phyloP scores from a whole-genome alignment of 2,797 vertebrate genomes.

The Squalus acanthias region DNA sequence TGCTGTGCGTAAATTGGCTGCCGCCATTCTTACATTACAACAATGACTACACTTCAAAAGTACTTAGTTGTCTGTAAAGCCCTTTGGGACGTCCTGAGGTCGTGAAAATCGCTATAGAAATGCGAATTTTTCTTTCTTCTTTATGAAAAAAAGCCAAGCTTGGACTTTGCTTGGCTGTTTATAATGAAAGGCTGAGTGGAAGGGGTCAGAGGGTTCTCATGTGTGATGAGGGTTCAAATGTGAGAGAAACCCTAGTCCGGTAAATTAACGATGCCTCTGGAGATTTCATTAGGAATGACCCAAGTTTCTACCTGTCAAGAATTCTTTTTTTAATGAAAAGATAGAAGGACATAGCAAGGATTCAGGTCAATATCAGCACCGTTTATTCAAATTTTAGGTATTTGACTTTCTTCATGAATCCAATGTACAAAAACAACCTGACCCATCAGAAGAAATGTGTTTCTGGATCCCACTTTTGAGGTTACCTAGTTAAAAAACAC shows the following conservation, averaged over 20 bases:
- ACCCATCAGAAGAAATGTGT: not conserved
- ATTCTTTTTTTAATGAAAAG: not conserved
- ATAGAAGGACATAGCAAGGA: not conserved
- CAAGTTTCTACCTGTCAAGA: not conserved
- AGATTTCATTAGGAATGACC: not conserved
- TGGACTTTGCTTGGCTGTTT: not conserved
- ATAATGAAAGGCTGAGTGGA: not conserved
- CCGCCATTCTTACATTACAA: not conserved
- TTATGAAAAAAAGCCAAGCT: not conserved
- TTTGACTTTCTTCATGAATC: conserved; percentile 17
- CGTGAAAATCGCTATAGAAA: not conserved
- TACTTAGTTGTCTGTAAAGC: not conserved
- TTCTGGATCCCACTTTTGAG: conserved; percentile 4
- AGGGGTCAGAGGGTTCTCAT: not conserved
- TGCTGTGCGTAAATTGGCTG: not conserved
- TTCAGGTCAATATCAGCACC: not conserved
- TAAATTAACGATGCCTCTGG: not conserved
- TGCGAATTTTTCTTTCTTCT: not conserved
- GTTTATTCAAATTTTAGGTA: conserved; percentile 15
- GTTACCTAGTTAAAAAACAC: conserved; percentile 18
- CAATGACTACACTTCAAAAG: not conserved
- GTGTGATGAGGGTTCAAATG: not conserved
- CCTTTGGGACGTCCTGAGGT: not conserved
- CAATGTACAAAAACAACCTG: conserved; percentile 25
- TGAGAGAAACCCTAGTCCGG: not conserved